Base-by-base conservation (phyloP, 2,797 vertebrate genomes). In the Sebastolobus altivelis region DNA sequence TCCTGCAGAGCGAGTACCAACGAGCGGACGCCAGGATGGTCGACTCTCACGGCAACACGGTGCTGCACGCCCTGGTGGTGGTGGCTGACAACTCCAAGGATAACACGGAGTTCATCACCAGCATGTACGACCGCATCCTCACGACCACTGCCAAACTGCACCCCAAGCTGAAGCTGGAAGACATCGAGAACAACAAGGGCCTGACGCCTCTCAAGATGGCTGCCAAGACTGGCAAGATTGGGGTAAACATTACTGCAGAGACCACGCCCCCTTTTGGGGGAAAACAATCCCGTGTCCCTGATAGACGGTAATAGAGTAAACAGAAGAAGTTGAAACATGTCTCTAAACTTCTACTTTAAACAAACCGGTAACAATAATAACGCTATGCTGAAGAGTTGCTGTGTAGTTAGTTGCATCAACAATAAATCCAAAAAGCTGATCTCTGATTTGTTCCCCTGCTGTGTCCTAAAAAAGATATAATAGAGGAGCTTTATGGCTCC, bases 31-130 rank as follows among this genome's bases (percentile, higher is more conserved):
- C 97, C 0, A 40, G 86, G 0, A 68, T 93, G 43, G 83, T 54
- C 29, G 98, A 99, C 91, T 97, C 97, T 4, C 95, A 95, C 33
- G 98, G 98, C 65, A 99, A 99, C 92, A 98, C 94, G 0, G 98
- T 98, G 80, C 96, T 99, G 79, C 98, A 99, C 0, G 97, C 97
- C 0, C 89, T 99, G 91, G 97, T 99, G 85, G 93, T 96, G 89
- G 96, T 99, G 43, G 97, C 97, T 0, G 97, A 99, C 93, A 96
- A 98, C 85, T 96, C 95, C 0, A 75, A 77, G 0, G 96, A 97
- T 43, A 99, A 98, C 91, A 98, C 97, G 4, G 96, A 97, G 68
- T 99, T 99, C 79, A 94, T 99, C 83, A 96, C 93, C 16, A 95
- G 87, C 85, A 98, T 99, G 96, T 99, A 99, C 35, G 97, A 98